Evolutionary conservation across 2,797 vertebrate species (phyloP), one percentile per base, ranked within the genome.

Genomic region (Coluber constrictor): DNA sequence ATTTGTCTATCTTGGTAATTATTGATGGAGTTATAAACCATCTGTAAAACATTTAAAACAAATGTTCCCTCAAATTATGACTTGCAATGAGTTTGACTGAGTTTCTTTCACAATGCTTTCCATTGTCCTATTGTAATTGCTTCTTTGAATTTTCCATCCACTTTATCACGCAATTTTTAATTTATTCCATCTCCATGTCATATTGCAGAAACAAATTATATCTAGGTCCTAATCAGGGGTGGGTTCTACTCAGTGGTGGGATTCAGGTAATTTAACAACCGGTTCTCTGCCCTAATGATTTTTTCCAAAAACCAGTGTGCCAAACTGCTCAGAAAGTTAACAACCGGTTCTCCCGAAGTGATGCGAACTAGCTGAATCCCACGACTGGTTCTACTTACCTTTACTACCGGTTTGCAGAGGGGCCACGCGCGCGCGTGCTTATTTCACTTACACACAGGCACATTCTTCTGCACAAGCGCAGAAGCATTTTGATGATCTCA

Each of bases 111-210:
- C 37, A 83, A 25, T 47, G 47, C 37, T 83, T 83, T 47, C 74
- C 74, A 79, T 43, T 79, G 70, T 43, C 20, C 74, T 79, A 79
- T 4, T 43, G 74, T 79, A 43, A 79, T 79, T 79, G 37, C 37
- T 43, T 79, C 37, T 79, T 79, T 79, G 74, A 79, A 79, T 43
- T 79, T 79, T 79, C 74, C 74, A 79, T 23, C 74, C 74, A 83
- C 10, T 83, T 79, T 83, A 83, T 83, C 74, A 43, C 11, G 74
- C 74, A 83, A 47, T 47, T 83, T 83, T 83, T 83, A 83, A 83
- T 83, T 83, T 47, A 23, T 47, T 83, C 37, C 74, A 47, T 83
- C 4, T 83, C 74, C 74, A 83, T 47, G 9, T 47, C 74, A 47
- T 25, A 83, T 83, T 83, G 37, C 9, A 83, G 20, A 47, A 47